Conservation (phyloP, 2,888 invertebrate genomes). For the Thyatira batis region DNA sequence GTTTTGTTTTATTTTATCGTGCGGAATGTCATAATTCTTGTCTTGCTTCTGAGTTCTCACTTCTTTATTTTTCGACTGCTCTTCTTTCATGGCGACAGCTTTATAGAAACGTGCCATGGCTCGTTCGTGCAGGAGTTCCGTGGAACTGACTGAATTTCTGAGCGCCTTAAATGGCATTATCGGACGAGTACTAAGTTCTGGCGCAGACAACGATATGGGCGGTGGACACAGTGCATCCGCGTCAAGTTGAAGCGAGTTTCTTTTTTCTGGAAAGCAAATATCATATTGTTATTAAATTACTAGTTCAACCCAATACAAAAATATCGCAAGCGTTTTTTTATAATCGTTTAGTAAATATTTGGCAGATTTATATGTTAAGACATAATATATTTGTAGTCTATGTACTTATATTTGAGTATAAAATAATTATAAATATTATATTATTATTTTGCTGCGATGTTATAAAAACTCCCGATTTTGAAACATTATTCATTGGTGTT, state of each 20-base stretch:
- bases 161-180: constrained; percentile 82
- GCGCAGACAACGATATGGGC: constrained; percentile 91
- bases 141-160: constrained; percentile 90
- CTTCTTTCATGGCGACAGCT: constrained; percentile 89
- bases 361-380: no score
- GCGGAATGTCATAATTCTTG: constrained; percentile 64
- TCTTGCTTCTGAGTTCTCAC: constrained; percentile 38
- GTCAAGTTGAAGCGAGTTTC: constrained; percentile 84
- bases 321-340: no score
- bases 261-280: constrained; percentile 57
- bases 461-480: no score
- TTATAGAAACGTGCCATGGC: constrained; percentile 92
- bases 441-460: no score
- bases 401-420: no score
- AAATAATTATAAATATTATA: no score
- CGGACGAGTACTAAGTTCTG: constrained; percentile 84
- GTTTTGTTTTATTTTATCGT: constrained; percentile 35
- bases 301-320: neutral
- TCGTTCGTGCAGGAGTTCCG: constrained; percentile 90
- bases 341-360: no score
- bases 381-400: no score
- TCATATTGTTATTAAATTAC: constrained; percentile 13
- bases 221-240: constrained; percentile 88
- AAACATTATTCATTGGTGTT: no score
- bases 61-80: constrained; percentile 70